Evolutionary conservation across 2,797 vertebrate species (phyloP), one percentile per base, ranked within the genome.

Genomic region (Sylvilagus floridanus): DNA sequence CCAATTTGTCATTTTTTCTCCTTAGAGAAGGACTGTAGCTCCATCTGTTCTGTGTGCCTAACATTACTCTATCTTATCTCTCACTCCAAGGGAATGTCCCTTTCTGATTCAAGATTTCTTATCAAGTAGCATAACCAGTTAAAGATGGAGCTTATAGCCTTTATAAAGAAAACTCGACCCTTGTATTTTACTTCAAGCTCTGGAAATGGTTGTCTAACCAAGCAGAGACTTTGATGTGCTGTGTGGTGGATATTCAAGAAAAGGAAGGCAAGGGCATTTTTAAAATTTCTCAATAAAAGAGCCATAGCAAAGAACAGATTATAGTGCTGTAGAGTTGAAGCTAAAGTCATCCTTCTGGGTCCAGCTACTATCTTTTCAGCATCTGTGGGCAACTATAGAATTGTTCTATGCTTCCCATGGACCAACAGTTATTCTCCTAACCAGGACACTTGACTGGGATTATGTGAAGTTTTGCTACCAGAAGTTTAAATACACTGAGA

Each of bases 171-270:
- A 68, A 28, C 11, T 62, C 16, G 3, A 52, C 10, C n/a, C 12
- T 7, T n/a, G 26, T 37, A 17, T 42, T 73, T 72, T 84, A 68
- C 8, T 91, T 84, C 12, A 52, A 88, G 32, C 57, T 73, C 73
- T 57, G 35, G 60, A 91, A 88, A 14, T 85, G 42, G 62, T 84
- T 93, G 68, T 32, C 68, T 84, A 86, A 83, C 72, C 42, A 95
- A 62, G 69, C 32, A 69, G 1, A 69, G 4, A 37, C 79, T 90
- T 71, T 84, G 30, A 13, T 76, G 19, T 95, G 5, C 62, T 88
- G 1, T 81, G 62, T 35, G 30, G 32, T 84, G 17, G 21, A 91
- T 60, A 30, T 84, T 54, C 22, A 66, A 52, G 50, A 88, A 90
- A 73, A 19, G 16, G 73, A 93, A 66, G 24, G 12, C 37, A 91